Evolutionary conservation across 1,140 invertebrate genomes (phyloP).

Genomic region (Geopemphigus sp.): DNA sequence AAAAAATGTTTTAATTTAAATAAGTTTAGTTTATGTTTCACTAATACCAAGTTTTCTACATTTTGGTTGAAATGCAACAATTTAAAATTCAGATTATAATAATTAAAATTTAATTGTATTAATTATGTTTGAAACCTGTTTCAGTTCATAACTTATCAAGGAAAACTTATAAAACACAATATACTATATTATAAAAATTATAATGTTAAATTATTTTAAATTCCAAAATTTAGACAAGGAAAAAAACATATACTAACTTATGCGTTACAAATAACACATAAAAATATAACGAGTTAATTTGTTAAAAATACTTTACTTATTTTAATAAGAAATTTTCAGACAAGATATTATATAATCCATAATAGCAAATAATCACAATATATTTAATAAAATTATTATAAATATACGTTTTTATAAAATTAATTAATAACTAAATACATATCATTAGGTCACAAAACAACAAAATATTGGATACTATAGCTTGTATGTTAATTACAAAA

Average conservation of each 20-base stretch:
- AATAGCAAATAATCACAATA: slow-evolving; percentile 17
- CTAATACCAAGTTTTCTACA: not conserved
- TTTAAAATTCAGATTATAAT: not conserved
- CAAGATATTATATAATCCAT: slow-evolving; percentile 5
- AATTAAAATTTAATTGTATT: not conserved
- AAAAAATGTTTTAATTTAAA: slow-evolving; percentile 22
- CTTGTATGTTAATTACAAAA: not conserved
- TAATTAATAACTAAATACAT: slow-evolving; percentile 7
- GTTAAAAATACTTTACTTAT: slow-evolving; percentile 8
- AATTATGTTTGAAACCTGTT: slow-evolving; percentile 1
- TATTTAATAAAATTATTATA: slow-evolving; percentile 20
- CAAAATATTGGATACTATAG: slow-evolving; percentile 1
- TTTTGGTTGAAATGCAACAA: not conserved
- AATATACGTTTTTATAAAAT: slow-evolving; percentile 1
- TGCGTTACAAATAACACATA: slow-evolving; percentile 4
- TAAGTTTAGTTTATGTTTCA: slow-evolving; percentile 1
- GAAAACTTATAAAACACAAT: not conserved
- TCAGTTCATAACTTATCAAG: not conserved
- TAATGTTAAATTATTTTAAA: not conserved
- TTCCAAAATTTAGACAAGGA: not conserved
- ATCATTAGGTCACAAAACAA: not conserved
- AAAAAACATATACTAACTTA: slow-evolving; percentile 11
- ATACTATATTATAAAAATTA: not conserved
- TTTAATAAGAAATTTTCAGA: not conserved
- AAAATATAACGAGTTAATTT: not conserved